Evolutionary conservation across 2,797 vertebrate genomes (phyloP), one percentile per base, ranked within the genome.

Genomic region (Cossypha dichroa): DNA sequence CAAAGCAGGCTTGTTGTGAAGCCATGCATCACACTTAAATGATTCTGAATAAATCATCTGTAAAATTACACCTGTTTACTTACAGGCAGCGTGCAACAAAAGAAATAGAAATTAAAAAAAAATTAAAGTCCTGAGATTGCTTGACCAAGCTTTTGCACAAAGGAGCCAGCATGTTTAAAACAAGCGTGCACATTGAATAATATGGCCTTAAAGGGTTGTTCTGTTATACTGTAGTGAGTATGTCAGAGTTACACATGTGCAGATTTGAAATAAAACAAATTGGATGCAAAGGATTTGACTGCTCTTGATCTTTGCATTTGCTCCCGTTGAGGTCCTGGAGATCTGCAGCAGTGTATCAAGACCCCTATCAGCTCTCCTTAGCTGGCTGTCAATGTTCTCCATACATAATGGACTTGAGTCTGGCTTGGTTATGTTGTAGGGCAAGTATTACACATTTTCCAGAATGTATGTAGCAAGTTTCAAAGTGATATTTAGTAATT

Each of bases 401-500:
- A 11, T 51, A 14, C 15, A 28, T 10, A 31, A 45, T 12, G 8
- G 28, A 14, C 95, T 60, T 91, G 36, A 59, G 5, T 78, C 85
- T 55, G 85, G 23, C 58, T 72, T 41, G 33, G 45, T 59, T 90
- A 45, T 91, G 25, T 46, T 86, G 21, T 40, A 89, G 43, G 43
- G 43, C 41, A 93, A 76, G 29, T 85, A 73, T 52, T 75, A 36
- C 18, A 33, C 26, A 58, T 66, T 87, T 94, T 89, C 49, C 73
- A 75, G 66, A 96, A 95, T 56, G 73, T 67, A 51, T 75, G 10
- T 69, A 84, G 58, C 56, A 54, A 77, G 12, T 69, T 95, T 96
- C 82, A 70, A 94, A 85, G 59, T 46, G 80, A 74, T 78, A 63
- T 91, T 88, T 76, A 93, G 36, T 75, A 69, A 89, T 93, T 94